Evolutionary conservation across 2,113 vertebrate genomes (phyloP).

Genomic region (Channa maculata): DNA sequence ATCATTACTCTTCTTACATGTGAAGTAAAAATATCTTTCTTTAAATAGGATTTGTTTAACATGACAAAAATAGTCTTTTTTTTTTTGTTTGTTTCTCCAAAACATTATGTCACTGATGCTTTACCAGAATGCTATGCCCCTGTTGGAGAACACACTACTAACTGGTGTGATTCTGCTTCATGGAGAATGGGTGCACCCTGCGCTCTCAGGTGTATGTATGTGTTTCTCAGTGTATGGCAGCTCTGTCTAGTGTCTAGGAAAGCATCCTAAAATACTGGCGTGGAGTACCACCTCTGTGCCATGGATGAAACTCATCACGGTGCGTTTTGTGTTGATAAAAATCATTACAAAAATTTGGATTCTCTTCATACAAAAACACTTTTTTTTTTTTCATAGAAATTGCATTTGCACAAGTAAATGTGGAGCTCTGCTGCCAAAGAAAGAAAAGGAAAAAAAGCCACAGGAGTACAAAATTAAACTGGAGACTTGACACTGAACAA

Average conservation of each 20-base stretch:
- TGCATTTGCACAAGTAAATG: conserved; percentile 98
- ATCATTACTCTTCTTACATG: conserved; percentile 82
- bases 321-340: conserved; percentile 95
- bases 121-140: conserved; percentile 75
- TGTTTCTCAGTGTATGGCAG: conserved; percentile 16
- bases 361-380: conserved; percentile 95
- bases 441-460: conserved; percentile 73
- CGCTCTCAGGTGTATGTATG: conserved; percentile 12
- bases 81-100: conserved; percentile 84
- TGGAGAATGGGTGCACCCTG: conserved; percentile 47
- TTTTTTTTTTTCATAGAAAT: conserved; percentile 93
- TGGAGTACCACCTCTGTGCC: conserved; percentile 39
- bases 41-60: conserved; percentile 92
- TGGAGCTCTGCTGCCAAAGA: conserved; percentile 86
- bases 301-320: conserved; percentile 74
- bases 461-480: conserved; percentile 76
- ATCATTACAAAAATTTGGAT: conserved; percentile 95
- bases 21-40: conserved; percentile 98
- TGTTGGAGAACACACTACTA: conserved; percentile 21
- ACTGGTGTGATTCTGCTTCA: conserved; percentile 42
- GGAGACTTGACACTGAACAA: conserved; percentile 60
- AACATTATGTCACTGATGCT: conserved; percentile 87
- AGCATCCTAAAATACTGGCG: conserved; percentile 31
- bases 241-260: conserved; percentile 32
- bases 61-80: conserved; percentile 97